Evolutionary conservation across 2,113 vertebrate genomes (phyloP).

Genomic region (Taxidea taxus): DNA sequence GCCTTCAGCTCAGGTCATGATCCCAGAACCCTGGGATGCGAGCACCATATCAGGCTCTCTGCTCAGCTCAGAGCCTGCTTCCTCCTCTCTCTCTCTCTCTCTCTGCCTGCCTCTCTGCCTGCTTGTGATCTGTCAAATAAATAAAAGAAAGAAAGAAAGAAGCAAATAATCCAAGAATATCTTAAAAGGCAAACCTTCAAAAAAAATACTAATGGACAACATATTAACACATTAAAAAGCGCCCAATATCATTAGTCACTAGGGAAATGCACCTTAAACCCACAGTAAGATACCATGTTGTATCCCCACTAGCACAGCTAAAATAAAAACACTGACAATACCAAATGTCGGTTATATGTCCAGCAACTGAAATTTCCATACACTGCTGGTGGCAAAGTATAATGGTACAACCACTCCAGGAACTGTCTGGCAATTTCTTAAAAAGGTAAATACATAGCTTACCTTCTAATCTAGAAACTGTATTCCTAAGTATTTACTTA

Average conservation of each 20-base stretch:
- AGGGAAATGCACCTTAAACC: background rate
- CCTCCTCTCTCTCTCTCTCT: too few species aligned
- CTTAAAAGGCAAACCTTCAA: background rate
- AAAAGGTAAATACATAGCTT: background rate
- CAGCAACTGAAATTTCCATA: background rate
- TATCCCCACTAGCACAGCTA: background rate
- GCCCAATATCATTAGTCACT: background rate
- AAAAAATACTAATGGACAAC: background rate
- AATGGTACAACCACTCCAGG: background rate
- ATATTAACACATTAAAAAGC: background rate
- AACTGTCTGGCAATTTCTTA: background rate
- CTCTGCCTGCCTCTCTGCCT: too few species aligned
- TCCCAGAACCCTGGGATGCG: too few species aligned
- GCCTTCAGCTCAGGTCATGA: too few species aligned
- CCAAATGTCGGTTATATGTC: background rate
- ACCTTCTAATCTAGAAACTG: background rate
- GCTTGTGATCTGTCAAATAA: too few species aligned
- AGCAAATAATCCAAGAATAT: background rate
- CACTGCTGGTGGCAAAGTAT: background rate
- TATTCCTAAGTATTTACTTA: background rate
- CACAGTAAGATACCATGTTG: background rate
- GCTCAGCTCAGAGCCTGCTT: too few species aligned
- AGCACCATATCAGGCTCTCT: too few species aligned
- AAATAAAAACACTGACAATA: background rate
- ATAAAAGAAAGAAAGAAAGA: background rate